phyloP scores from a whole-genome alignment of 2,113 vertebrate species.

The Astatoreochromis straeleni region DNA sequence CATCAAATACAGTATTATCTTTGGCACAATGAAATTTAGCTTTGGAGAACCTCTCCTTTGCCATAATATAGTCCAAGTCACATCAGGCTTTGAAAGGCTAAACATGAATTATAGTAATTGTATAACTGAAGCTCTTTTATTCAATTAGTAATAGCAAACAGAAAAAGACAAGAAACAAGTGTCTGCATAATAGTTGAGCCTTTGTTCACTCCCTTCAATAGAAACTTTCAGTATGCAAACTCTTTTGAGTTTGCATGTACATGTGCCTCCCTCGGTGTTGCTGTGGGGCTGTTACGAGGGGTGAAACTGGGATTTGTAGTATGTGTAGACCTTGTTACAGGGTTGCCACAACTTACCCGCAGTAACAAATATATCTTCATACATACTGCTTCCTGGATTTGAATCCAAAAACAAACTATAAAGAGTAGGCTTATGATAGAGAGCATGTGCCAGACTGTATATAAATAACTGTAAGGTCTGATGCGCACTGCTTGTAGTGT shows the following conservation, averaged over 20 bases:
- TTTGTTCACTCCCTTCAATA: not conserved
- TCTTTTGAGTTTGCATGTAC: not conserved
- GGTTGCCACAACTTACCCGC: not conserved
- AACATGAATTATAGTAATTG: not conserved
- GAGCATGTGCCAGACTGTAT: not conserved
- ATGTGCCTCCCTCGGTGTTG: not conserved
- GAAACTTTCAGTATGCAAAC: not conserved
- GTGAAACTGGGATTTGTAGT: not conserved
- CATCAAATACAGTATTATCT: constrained; percentile 56
- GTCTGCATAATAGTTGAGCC: not conserved
- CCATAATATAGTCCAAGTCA: not conserved
- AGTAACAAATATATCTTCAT: not conserved
- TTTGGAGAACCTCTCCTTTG: constrained; percentile 2
- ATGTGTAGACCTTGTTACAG: not conserved
- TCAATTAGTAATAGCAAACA: not conserved
- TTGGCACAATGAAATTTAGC: constrained; percentile 39
- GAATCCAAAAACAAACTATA: not conserved
- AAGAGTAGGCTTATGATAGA: not conserved
- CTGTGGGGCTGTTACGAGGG: not conserved
- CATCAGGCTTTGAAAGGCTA: not conserved
- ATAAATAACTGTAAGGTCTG: not conserved
- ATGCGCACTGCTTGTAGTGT: not conserved
- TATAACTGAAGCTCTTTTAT: not conserved
- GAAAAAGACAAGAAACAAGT: not conserved
- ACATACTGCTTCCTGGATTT: not conserved